These are phyloP conservation scores for Petrocephalus zakoni DNA, from an alignment of 2,113 vertebrate species.

Conservation along the genomic window DNA sequence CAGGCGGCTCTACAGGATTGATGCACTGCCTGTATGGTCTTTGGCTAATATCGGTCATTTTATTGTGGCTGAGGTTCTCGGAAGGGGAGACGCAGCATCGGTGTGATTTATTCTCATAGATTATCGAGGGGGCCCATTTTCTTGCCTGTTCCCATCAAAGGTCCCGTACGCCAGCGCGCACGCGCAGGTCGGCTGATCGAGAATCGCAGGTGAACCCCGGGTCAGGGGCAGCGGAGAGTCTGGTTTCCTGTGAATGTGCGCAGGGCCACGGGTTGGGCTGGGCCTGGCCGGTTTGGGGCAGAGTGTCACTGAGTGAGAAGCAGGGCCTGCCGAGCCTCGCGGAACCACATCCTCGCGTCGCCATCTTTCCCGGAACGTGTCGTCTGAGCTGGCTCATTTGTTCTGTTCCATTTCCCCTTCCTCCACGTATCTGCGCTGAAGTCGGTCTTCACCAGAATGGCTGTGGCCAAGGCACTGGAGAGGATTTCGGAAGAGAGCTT, in stretches of 20 bases:
- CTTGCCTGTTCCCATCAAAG: background rate
- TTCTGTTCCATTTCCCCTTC: constrained; percentile 37
- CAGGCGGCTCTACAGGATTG: background rate
- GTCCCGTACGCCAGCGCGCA: background rate
- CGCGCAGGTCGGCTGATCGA: background rate
- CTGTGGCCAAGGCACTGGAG: constrained; percentile 89
- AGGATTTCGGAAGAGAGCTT: constrained; percentile 85
- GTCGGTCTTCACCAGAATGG: constrained; percentile 97
- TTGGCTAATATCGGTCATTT: background rate
- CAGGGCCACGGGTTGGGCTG: background rate
- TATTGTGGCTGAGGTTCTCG: background rate
- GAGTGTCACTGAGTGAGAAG: background rate
- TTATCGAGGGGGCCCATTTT: background rate
- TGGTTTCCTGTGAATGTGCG: background rate
- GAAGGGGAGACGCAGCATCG: too few relatives aligned
- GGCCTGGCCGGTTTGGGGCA: background rate
- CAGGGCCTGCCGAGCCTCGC: background rate
- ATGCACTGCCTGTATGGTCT: too few relatives aligned
- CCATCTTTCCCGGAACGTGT: constrained; percentile 21
- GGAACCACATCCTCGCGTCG: constrained; percentile 33
- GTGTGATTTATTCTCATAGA: background rate
- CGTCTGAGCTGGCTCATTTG: background rate
- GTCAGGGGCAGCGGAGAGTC: too few relatives aligned
- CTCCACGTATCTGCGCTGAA: constrained; percentile 49
- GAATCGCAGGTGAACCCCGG: background rate